Conservation (phyloP, 2,888 invertebrate genomes). For the Trissolcus japonicus region DNA sequence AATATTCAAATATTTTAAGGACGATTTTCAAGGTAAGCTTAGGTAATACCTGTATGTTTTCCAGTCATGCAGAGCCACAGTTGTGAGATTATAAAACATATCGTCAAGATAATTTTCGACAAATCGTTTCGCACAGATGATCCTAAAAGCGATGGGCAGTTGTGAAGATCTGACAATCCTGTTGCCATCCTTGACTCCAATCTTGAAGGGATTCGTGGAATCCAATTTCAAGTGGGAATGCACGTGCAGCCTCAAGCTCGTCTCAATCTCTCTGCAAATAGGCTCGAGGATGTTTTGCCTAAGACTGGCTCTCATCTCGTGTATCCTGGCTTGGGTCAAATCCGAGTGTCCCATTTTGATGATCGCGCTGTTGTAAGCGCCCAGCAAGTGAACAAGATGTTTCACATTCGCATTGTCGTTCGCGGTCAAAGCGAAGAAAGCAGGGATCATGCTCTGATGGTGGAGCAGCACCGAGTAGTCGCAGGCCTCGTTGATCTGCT, state of each 20-base stretch:
- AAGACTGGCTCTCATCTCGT: slow-evolving; percentile 72
- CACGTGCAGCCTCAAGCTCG: slow-evolving; percentile 92
- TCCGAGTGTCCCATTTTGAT: slow-evolving; percentile 62
- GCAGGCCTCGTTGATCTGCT: slow-evolving; percentile 63
- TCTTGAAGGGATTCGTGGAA: slow-evolving; percentile 84
- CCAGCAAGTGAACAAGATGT: slow-evolving; percentile 68
- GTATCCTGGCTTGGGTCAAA: slow-evolving; percentile 57
- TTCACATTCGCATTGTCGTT: slow-evolving; percentile 67
- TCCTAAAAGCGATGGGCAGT: slow-evolving; percentile 62
- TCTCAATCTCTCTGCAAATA: slow-evolving; percentile 92
- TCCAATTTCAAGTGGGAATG: slow-evolving; percentile 92
- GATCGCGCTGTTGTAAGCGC: slow-evolving; percentile 69
- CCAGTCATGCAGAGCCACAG: slow-evolving; percentile 98
- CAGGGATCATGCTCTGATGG: slow-evolving; percentile 72
- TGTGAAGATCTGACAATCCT: slow-evolving; percentile 73
- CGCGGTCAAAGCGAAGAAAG: slow-evolving; percentile 67
- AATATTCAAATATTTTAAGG: too few species aligned
- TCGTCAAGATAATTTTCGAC: slow-evolving; percentile 94
- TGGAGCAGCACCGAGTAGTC: slow-evolving; percentile 72
- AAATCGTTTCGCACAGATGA: slow-evolving; percentile 73
- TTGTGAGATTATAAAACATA: slow-evolving; percentile 97
- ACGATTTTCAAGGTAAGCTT: too few species aligned
- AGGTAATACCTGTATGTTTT: slow-evolving; percentile 92
- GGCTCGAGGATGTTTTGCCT: slow-evolving; percentile 81
- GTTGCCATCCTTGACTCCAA: slow-evolving; percentile 80